These are phyloP conservation scores for Uloborus diversus DNA, from an alignment of 1,140 invertebrate genomes.

Conservation along the genomic window DNA sequence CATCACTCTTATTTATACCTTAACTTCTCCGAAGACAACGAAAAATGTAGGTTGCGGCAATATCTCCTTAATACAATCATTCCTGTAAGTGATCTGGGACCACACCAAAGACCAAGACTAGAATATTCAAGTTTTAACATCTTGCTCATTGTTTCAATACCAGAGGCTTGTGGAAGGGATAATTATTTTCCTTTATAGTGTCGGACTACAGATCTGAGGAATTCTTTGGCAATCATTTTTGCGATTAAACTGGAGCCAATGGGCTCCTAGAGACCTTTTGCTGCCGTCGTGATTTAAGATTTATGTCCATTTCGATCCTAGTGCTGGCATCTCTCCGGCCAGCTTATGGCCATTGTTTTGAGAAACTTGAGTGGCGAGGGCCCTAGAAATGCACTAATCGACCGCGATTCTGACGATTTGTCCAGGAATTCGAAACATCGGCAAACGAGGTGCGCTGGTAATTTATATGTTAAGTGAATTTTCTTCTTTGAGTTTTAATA, in stretches of 20 bases:
- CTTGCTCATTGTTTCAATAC: constrained; percentile 26
- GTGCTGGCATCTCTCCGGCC: constrained; percentile 2
- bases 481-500: no score
- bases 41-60: no score
- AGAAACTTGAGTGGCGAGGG: constrained; percentile 18
- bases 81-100: no score
- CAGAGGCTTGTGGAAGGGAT: constrained; percentile 2
- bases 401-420: not conserved
- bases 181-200: constrained; percentile 49
- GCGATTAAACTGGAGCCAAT: constrained; percentile 35
- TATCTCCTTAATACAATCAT: no score
- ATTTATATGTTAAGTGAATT: no score
- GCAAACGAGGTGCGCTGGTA: no score
- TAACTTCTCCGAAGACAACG: no score
- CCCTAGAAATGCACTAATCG: constrained; percentile 10
- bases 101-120: no score
- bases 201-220: constrained; percentile 16
- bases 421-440: no score
- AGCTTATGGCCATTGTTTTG: constrained; percentile 42
- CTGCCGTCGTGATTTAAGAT: constrained; percentile 2
- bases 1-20: no score
- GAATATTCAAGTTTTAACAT: no score
- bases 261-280: constrained; percentile 18
- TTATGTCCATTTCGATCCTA: constrained; percentile 17
- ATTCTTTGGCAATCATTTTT: constrained; percentile 32